These are phyloP conservation scores for Echinometra lucunter DNA, from an alignment of 53 echinoderm and acorn worm genomes.

Conservation along the genomic window DNA sequence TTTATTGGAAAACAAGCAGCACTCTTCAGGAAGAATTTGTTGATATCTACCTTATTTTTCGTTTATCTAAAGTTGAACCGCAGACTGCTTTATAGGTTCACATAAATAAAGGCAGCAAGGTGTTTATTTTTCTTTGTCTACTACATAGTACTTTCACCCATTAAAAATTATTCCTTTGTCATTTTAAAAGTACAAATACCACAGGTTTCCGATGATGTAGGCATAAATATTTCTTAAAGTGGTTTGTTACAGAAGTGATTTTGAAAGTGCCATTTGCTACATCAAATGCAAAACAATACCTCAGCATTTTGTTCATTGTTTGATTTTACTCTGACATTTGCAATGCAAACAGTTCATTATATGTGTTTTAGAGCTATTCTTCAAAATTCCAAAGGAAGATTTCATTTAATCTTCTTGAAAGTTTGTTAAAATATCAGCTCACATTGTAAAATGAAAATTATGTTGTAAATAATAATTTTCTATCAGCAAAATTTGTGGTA, in stretches of 20 bases:
- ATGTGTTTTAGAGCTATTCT: too few species aligned
- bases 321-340: too few species aligned
- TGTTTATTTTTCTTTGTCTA: constrained; percentile 43
- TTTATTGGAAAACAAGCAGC: not conserved
- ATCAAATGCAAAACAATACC: too few species aligned
- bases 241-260: not conserved
- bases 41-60: not conserved
- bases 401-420: too few species aligned
- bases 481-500: too few species aligned
- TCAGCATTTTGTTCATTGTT: too few species aligned
- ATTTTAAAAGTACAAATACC: constrained; percentile 15
- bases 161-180: not conserved
- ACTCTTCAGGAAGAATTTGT: constrained; percentile 22
- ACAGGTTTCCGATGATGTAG: too few species aligned
- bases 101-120: constrained; percentile 12
- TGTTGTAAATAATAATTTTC: too few species aligned
- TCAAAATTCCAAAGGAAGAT: too few species aligned
- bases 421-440: too few species aligned
- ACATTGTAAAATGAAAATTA: too few species aligned
- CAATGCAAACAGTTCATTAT: too few species aligned
- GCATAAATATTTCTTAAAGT: not conserved
- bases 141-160: constrained; percentile 22
- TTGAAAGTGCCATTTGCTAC: not conserved
- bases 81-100: not conserved
- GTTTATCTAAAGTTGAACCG: not conserved